These are phyloP conservation scores for Gymnopithys bicolor DNA, from an alignment of 2,797 vertebrate species.

Conservation along the genomic window DNA sequence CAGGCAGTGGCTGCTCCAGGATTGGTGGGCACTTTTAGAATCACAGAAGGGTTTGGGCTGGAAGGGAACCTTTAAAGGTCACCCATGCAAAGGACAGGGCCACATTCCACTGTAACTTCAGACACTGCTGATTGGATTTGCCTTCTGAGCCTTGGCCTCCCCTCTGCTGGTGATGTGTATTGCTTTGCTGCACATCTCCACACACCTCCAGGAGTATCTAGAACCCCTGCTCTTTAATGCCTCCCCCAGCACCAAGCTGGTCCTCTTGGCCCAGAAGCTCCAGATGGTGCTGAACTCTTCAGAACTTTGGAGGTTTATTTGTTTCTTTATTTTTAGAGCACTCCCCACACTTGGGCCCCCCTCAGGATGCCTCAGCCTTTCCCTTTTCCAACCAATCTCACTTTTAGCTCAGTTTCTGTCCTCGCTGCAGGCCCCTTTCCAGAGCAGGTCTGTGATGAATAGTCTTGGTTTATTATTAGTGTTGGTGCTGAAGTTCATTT, in stretches of 20 bases:
- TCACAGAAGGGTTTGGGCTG: neutral
- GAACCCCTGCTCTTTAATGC: neutral
- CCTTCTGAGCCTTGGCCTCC: neutral
- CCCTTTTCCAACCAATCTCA: neutral
- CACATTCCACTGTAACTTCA: neutral
- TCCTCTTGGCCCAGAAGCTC: conserved; percentile 16
- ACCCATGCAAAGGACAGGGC: neutral
- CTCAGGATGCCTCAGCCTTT: neutral
- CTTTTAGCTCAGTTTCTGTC: neutral
- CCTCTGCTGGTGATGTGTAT: neutral
- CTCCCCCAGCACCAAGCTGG: conserved; percentile 5
- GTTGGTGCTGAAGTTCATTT: neutral
- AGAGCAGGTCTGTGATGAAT: neutral
- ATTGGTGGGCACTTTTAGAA: neutral
- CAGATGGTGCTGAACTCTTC: conserved; percentile 51
- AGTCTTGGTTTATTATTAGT: neutral
- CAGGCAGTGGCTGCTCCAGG: neutral
- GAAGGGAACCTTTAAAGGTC: neutral
- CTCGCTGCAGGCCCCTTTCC: neutral
- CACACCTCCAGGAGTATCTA: neutral
- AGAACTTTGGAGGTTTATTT: conserved; percentile 14
- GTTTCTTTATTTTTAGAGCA: conserved; percentile 63
- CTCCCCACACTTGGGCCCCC: neutral
- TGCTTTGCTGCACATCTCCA: neutral
- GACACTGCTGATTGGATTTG: neutral